Base-by-base conservation (phyloP, 1,140 invertebrate genomes). In the Temnothorax nylanderi region DNA sequence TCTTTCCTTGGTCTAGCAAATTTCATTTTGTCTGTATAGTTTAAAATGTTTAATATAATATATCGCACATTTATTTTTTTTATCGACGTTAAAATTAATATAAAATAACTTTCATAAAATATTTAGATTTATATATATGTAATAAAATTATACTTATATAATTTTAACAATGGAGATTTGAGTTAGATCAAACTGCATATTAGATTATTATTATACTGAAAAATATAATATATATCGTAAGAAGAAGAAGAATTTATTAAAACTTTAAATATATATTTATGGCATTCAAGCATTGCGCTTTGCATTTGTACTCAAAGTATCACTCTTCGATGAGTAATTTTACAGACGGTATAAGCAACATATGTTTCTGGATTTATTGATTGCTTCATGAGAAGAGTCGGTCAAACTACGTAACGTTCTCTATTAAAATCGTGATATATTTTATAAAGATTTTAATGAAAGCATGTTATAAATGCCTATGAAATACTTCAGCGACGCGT, bases 401-500 rank as follows among this genome's bases (percentile, higher is more conserved):
- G 6, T 34, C 58, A 49, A 77, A 72, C 69, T 77, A 69, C 80
- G 58, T 58, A 49, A 60, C 62, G 76, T 85, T 75, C 87, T 78
- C 54, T 47, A 74, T 72, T 80, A 74, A 85, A 86, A 87, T 51
- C 67, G 26, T 60, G 77, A 87, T 86, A 77, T 89, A 92, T 91
- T 89, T 92, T 87, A 90, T 81, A 88, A 90, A 90, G 89, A 90
- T 91, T 92, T 92, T 92, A 92, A 92, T 92, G 88, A 92, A 90
- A 91, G 89, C 85, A 88, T 81, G 89, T 91, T 92, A 91, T 91
- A 92, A 92, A 91, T 87, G 92, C 86, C 87, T 87, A 84, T 89
- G 82, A 92, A 92, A 92, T 90, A 87, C 67, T 85, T 75, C 78
- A 49, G 54, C 69, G 65, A 74, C 67, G 58, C 67, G 67, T 78